Conservation (phyloP, 2,888 invertebrate genomes). For the Halictus quadricinctus region DNA sequence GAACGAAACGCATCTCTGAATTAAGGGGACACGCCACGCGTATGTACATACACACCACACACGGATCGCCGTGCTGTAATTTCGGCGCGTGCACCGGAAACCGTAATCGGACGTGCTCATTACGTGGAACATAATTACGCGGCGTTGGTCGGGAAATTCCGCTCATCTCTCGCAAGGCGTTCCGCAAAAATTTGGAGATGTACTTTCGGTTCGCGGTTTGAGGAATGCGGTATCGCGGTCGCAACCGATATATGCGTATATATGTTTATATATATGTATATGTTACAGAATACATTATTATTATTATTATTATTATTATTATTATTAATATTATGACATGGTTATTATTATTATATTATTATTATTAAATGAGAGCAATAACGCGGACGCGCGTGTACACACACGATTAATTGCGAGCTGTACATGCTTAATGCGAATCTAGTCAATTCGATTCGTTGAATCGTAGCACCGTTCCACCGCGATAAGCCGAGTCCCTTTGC, state of each 20-base stretch:
- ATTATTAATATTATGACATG: neutral
- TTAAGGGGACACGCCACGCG: constrained; percentile 1
- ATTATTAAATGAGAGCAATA: constrained; percentile 55
- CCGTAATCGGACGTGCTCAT: constrained; percentile 10
- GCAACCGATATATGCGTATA: constrained; percentile 2
- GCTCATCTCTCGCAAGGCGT: neutral
- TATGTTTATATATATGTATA: constrained; percentile 3
- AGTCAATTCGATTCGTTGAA: constrained; percentile 65
- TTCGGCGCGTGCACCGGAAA: constrained; percentile 1
- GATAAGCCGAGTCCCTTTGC: constrained; percentile 46
- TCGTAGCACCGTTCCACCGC: constrained; percentile 49
- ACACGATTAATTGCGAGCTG: constrained; percentile 46
- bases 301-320: constrained; percentile 14
- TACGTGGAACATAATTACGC: constrained; percentile 4
- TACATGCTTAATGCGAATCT: constrained; percentile 61
- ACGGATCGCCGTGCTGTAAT: neutral
- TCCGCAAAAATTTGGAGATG: constrained; percentile 8
- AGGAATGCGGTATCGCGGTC: constrained; percentile 21
- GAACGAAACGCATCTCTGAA: constrained; percentile 24
- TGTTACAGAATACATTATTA: constrained; percentile 6
- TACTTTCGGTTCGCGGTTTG: constrained; percentile 26
- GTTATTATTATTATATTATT: constrained; percentile 6
- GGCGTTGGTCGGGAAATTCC: neutral
- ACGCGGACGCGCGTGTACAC: constrained; percentile 47
- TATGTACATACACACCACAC: neutral